A percentile compares a stretch with the other conserved stretches of the same genome.
These are phyloP conservation scores for Coreius guichenoti DNA, from an alignment of 2,797 vertebrate genomes.

Conservation along the genomic window DNA sequence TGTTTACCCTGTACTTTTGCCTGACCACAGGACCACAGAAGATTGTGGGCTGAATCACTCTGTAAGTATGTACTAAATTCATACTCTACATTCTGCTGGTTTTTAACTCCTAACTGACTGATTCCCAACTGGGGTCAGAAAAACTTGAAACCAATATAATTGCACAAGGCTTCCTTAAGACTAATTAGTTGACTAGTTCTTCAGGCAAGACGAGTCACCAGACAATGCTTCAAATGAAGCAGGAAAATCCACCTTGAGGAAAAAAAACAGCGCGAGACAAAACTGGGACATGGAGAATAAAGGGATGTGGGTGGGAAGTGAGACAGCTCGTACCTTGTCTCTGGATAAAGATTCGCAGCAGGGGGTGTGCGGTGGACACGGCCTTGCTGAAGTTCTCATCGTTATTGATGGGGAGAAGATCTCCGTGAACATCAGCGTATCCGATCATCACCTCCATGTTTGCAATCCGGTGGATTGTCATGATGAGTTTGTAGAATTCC, in stretches of 20 bases:
- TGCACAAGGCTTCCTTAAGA: neutral
- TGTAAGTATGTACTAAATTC: slow-evolving; percentile 2
- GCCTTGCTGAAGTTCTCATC: slow-evolving; percentile 99
- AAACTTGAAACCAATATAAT: neutral
- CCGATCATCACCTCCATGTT: slow-evolving; percentile 95
- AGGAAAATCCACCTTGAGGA: slow-evolving; percentile 17
- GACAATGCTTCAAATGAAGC: slow-evolving; percentile 29
- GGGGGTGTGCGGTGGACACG: slow-evolving; percentile 91
- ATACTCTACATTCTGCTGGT: slow-evolving; percentile 1
- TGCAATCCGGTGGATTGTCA: slow-evolving; percentile 93
- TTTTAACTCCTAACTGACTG: slow-evolving; percentile 7
- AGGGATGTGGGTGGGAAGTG: slow-evolving; percentile 23
- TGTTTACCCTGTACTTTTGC: slow-evolving; percentile 43
- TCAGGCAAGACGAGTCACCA: neutral
- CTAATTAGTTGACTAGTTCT: neutral
- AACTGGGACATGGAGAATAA: slow-evolving; percentile 25
- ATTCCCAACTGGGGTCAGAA: neutral
- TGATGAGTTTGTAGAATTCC: slow-evolving; percentile 96
- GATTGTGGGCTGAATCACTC: slow-evolving; percentile 1
- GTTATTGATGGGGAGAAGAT: slow-evolving; percentile 97
- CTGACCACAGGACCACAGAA: slow-evolving; percentile 36
- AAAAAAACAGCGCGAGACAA: slow-evolving; percentile 1
- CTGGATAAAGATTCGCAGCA: slow-evolving; percentile 96
- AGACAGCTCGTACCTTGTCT: slow-evolving; percentile 85
- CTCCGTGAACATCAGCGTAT: slow-evolving; percentile 95